phyloP scores from a whole-genome alignment of 2,113 vertebrate genomes.

The Archocentrus centrarchus region DNA sequence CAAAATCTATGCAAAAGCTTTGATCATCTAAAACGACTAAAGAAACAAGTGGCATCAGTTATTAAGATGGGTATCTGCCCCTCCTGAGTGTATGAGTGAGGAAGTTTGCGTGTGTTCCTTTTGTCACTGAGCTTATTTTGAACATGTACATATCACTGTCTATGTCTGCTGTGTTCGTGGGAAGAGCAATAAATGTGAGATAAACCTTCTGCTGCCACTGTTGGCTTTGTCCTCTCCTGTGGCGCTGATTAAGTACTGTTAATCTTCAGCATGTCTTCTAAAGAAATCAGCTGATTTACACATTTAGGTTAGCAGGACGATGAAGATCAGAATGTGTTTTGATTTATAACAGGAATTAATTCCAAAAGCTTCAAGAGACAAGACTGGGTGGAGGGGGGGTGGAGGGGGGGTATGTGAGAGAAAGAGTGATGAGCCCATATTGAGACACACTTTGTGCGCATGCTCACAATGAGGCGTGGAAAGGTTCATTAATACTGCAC shows the following conservation, averaged over 20 bases:
- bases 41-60: background rate
- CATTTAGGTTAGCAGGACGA: background rate
- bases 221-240: slow-evolving; percentile 12
- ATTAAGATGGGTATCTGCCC: background rate
- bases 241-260: background rate
- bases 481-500: slow-evolving; percentile 42
- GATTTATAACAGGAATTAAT: background rate
- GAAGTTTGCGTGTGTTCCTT: background rate
- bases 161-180: background rate
- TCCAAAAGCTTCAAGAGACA: background rate
- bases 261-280: background rate
- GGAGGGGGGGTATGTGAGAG: background rate
- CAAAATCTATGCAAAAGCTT: background rate
- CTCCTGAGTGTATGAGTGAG: background rate
- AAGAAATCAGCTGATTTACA: background rate
- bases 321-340: background rate
- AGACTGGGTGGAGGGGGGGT: background rate
- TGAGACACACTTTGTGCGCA: slow-evolving; percentile 51
- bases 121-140: background rate
- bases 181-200: background rate
- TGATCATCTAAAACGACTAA: background rate
- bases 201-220: background rate
- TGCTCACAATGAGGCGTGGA: slow-evolving; percentile 39
- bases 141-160: background rate
- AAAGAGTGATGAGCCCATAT: slow-evolving; percentile 2